Evolutionary conservation across 2,888 invertebrate genomes (phyloP), one percentile per base, ranked within the genome.

Genomic region (Xestia xanthographa): DNA sequence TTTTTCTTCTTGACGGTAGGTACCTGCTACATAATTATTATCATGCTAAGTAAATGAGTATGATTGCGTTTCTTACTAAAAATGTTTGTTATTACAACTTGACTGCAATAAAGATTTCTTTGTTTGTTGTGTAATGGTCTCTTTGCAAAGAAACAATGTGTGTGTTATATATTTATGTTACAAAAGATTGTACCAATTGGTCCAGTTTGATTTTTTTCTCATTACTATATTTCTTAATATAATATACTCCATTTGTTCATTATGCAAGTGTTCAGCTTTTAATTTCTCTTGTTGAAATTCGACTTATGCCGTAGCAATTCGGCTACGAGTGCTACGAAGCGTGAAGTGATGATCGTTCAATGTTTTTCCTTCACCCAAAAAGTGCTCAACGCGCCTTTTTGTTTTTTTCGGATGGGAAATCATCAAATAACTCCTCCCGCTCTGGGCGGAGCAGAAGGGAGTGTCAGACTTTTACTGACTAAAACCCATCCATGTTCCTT

Each of bases 191-290:
- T 88, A 96, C 96, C 85, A 96, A 88, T 84, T 93, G 91, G 71
- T 95, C 92, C 89, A 95, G 93, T 89, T 92, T 95, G 11, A 89
- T 83, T 89, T 94, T 94, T 45, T 95, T 95, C 79, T 95, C 94
- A 85, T 94, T 90, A n/a, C n/a, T n/a, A n/a, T n/a, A n/a, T n/a
- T n/a, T n/a, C n/a, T n/a, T n/a, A n/a, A n/a, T n/a, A n/a, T n/a
- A n/a, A n/a, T n/a, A n/a, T 94, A 89, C 68, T 95, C 93, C 82
- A 94, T 90, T 84, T 95, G 94, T 60, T 90, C 88, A 76, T 88
- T 92, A 3, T 96, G 91, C 66, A 95, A 89, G 69, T 93, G 90
- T 82, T 96, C 93, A 5, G 94, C 90, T 77, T 92, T 91, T 38
- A 88, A 80, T 83, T 92, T 94, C 78, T 97, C 94, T 71, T 94